phyloP scores from a whole-genome alignment of 2,113 vertebrate genomes.

The Merops nubicus region DNA sequence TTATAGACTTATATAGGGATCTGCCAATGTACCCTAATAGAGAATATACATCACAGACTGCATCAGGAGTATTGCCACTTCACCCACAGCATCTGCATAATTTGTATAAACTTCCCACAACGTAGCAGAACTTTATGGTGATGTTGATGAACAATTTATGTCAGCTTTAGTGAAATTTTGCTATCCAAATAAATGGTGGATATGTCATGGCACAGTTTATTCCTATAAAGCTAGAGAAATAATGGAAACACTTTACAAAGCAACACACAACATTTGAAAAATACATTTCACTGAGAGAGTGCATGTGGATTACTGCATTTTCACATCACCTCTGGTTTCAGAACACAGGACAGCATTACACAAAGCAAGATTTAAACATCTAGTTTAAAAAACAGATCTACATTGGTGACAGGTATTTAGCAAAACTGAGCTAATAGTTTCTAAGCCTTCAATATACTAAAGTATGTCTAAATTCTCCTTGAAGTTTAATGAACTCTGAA shows the following conservation, averaged over 20 bases:
- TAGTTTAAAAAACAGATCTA: not conserved
- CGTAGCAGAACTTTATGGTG: not conserved
- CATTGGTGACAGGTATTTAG: not conserved
- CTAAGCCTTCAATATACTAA: not conserved
- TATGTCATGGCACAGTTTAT: not conserved
- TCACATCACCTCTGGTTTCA: not conserved
- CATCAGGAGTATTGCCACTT: not conserved
- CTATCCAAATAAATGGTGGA: not conserved
- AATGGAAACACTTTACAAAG: not conserved
- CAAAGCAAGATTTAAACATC: not conserved
- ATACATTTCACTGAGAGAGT: not conserved
- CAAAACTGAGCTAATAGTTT: not conserved
- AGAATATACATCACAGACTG: not conserved
- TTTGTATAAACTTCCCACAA: not conserved
- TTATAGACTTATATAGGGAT: not conserved
- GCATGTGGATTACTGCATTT: not conserved
- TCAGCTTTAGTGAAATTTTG: not conserved
- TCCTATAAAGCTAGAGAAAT: not conserved
- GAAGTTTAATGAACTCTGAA: not conserved
- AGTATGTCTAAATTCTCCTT: not conserved
- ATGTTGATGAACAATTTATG: not conserved
- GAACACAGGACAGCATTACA: not conserved
- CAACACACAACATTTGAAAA: not conserved
- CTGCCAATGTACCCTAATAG: not conserved
- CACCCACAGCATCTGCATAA: not conserved